These are phyloP conservation scores for Meloidogyne exigua DNA, from an alignment of 1,140 invertebrate genomes.

Conservation along the genomic window DNA sequence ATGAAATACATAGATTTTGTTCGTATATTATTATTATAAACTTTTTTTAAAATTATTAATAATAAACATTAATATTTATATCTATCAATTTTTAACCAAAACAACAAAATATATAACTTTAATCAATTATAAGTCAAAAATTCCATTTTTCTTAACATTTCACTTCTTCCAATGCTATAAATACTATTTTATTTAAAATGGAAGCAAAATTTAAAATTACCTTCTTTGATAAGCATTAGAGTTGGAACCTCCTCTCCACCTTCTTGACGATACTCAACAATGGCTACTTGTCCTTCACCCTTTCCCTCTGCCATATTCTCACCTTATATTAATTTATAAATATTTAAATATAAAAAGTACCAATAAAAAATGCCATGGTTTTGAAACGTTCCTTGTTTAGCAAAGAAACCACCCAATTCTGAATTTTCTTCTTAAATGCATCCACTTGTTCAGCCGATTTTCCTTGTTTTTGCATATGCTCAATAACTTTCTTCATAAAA, in stretches of 20 bases:
- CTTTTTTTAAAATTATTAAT: too few species aligned
- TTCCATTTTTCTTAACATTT: background rate
- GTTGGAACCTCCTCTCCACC: constrained; percentile 81
- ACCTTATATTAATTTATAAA: constrained; percentile 67
- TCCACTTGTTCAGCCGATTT: constrained; percentile 87
- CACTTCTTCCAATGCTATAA: background rate
- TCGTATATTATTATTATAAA: too few species aligned
- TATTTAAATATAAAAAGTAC: constrained; percentile 62
- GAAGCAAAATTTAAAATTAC: constrained; percentile 73
- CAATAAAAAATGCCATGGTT: constrained; percentile 87
- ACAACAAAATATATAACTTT: constrained; percentile 1
- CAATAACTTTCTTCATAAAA: constrained; percentile 80
- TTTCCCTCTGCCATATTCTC: constrained; percentile 81
- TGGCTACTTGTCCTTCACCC: constrained; percentile 82
- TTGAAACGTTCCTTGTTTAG: constrained; percentile 71
- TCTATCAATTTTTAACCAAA: background rate
- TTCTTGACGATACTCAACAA: constrained; percentile 85
- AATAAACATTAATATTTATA: too few species aligned
- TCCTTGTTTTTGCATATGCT: constrained; percentile 73
- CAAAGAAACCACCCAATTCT: constrained; percentile 70
- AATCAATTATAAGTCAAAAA: background rate
- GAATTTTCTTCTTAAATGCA: constrained; percentile 89
- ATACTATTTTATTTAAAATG: background rate
- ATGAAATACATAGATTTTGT: background rate
- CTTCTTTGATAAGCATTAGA: constrained; percentile 92